Evolutionary conservation across 2,797 vertebrate genomes (phyloP).

Genomic region (Peromyscus attwateri): DNA sequence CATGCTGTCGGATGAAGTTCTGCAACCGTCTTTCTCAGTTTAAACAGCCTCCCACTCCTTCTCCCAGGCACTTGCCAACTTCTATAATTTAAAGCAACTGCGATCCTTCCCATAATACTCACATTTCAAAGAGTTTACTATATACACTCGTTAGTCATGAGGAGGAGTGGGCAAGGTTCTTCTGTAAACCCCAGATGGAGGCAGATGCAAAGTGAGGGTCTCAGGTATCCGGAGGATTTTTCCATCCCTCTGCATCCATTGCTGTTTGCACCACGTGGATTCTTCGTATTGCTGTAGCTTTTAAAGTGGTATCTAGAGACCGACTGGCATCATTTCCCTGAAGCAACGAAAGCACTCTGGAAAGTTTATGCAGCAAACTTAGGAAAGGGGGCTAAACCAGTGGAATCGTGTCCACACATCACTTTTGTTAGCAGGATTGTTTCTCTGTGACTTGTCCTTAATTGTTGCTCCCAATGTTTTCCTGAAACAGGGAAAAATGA

Average conservation of each 20-base stretch:
- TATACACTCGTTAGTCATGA: conserved; percentile 77
- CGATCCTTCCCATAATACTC: conserved; percentile 87
- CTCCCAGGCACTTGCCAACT: conserved; percentile 87
- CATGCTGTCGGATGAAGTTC: conserved; percentile 82
- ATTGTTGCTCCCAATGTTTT: neutral
- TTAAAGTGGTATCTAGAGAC: conserved; percentile 37
- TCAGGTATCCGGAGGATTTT: conserved; percentile 51
- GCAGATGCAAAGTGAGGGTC: conserved; percentile 25
- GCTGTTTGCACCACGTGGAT: neutral
- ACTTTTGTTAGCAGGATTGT: neutral
- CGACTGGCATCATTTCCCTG: neutral
- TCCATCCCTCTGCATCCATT: neutral
- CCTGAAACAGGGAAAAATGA: neutral
- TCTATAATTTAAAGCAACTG: conserved; percentile 92
- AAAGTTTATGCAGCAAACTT: neutral
- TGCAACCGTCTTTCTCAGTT: conserved; percentile 87
- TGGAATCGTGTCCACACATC: neutral
- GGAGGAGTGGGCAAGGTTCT: neutral
- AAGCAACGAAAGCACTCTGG: neutral
- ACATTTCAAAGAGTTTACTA: conserved; percentile 84
- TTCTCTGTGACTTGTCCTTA: neutral
- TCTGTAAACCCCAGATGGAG: conserved; percentile 57
- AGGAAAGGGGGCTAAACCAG: fast-evolving
- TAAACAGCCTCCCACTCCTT: conserved; percentile 88
- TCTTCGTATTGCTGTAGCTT: conserved; percentile 18